A percentile compares a stretch with the other conserved stretches of the same genome.
phyloP scores from a whole-genome alignment of 2,888 invertebrate genomes.

The Aphrophora alni region DNA sequence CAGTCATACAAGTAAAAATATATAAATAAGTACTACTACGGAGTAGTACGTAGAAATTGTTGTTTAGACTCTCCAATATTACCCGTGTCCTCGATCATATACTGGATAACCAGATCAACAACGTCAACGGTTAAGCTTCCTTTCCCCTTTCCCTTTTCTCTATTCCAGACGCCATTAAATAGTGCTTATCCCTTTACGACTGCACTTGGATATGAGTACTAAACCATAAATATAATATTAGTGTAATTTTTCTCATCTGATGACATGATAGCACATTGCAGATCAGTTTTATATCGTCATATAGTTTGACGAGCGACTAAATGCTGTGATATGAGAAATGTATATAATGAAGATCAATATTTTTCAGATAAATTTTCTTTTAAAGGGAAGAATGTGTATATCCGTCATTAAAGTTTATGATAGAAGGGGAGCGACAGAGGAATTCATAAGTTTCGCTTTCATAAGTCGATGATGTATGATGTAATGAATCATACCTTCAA shows the following conservation, averaged over 20 bases:
- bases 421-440: too few relatives aligned
- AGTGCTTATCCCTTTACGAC: background rate
- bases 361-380: background rate
- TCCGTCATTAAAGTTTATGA: too few relatives aligned
- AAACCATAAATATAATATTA: slow-evolving; percentile 6
- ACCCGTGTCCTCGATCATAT: too few relatives aligned
- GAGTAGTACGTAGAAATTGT: too few relatives aligned
- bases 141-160: background rate
- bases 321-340: background rate
- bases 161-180: background rate
- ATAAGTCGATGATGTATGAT: background rate
- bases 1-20: too few relatives aligned
- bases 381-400: background rate
- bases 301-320: background rate
- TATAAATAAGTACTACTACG: too few relatives aligned
- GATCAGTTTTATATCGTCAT: background rate
- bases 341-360: background rate
- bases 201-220: background rate
- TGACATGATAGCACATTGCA: background rate
- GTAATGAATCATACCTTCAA: too few relatives aligned
- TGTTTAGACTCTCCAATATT: too few relatives aligned
- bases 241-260: background rate
- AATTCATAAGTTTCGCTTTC: background rate
- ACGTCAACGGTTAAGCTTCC: background rate
- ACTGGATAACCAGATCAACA: background rate